These are phyloP conservation scores for Rhinolophus sinicus DNA, from an alignment of 2,113 vertebrate species.

Conservation along the genomic window DNA sequence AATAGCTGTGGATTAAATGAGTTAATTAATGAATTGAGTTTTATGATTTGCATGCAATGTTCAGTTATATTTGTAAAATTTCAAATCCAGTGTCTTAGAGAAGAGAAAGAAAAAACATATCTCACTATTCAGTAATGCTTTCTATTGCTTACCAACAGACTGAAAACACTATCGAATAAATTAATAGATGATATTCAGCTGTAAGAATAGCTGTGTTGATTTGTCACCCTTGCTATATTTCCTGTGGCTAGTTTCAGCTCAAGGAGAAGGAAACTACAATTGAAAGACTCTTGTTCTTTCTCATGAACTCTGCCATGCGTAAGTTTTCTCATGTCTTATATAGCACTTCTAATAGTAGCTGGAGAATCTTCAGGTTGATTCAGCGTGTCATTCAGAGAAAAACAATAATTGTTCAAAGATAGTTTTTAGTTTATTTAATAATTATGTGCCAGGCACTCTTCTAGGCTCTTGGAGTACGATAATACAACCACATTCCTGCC, in stretches of 20 bases:
- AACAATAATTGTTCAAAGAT: background rate
- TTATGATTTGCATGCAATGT: background rate
- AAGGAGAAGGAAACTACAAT: background rate
- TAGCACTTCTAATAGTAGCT: background rate
- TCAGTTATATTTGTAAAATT: conserved; percentile 5
- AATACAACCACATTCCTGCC: background rate
- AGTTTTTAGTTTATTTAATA: background rate
- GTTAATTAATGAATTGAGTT: background rate
- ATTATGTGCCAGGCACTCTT: background rate
- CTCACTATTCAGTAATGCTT: background rate
- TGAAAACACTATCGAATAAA: background rate
- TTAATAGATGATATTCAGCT: background rate
- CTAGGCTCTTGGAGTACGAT: background rate
- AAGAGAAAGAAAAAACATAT: background rate
- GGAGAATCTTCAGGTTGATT: background rate
- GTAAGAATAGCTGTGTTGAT: background rate
- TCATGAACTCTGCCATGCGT: background rate
- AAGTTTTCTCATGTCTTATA: background rate
- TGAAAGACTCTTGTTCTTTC: background rate
- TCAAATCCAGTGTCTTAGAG: background rate
- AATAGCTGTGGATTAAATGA: background rate
- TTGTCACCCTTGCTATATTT: background rate
- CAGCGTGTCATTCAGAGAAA: background rate
- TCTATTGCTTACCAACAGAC: background rate
- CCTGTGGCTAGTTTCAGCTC: background rate